Conservation (phyloP, 1,140 invertebrate genomes). For the Heliconius eleuchia region DNA sequence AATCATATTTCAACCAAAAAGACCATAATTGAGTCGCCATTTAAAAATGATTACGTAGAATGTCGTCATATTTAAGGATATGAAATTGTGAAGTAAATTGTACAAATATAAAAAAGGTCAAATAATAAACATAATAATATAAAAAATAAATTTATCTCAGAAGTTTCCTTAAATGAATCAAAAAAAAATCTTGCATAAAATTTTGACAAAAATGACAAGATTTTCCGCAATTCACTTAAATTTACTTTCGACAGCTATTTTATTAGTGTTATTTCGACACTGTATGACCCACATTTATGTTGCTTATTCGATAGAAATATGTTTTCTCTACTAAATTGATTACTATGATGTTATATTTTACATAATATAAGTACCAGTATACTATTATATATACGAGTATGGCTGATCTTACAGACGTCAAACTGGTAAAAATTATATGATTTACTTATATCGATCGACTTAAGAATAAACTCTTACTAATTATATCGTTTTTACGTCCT, state of each 20-base stretch:
- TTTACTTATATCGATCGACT: too few species aligned
- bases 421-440: background rate
- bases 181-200: background rate
- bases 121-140: background rate
- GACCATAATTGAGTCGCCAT: background rate
- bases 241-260: background rate
- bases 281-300: background rate
- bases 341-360: background rate
- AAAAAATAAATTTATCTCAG: background rate
- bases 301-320: background rate
- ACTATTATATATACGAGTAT: background rate
- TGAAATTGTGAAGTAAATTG: background rate
- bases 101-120: background rate
- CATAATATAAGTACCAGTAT: background rate
- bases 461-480: too few species aligned
- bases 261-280: background rate
- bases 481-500: too few species aligned
- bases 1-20: background rate
- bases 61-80: background rate
- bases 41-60: conserved; percentile 3
- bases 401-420: background rate
- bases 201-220: background rate
- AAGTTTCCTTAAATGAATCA: background rate
- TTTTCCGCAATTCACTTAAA: conserved; percentile 2
- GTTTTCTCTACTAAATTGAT: background rate